A percentile compares a stretch with the other conserved stretches of the same genome.
phyloP scores from a whole-genome alignment of 2,113 vertebrate genomes.

The Channa maculata region DNA sequence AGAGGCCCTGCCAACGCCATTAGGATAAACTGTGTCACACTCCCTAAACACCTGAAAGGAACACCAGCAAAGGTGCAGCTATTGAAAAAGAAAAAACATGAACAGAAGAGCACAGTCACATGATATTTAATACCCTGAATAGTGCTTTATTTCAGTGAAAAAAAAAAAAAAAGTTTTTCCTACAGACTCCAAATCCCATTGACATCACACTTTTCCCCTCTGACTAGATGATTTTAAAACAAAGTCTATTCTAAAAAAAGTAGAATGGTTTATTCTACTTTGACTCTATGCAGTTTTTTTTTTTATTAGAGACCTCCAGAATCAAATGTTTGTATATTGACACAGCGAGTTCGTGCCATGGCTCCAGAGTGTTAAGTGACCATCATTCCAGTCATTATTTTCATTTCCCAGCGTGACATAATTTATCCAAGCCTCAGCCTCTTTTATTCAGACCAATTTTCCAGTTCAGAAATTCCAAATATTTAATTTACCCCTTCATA shows the following conservation, averaged over 20 bases:
- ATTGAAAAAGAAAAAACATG: neutral
- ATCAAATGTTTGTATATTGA: conserved; percentile 34
- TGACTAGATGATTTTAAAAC: neutral
- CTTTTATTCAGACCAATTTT: conserved; percentile 20
- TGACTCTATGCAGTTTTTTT: too few relatives aligned
- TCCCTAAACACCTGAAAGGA: conserved; percentile 29
- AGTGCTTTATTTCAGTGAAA: neutral
- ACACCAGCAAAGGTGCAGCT: conserved; percentile 36
- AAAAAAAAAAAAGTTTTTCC: neutral
- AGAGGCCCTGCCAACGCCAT: conserved; percentile 69
- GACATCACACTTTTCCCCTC: neutral
- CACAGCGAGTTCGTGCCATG: conserved; percentile 3
- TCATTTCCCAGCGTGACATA: neutral
- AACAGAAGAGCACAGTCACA: neutral
- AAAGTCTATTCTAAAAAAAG: too few relatives aligned
- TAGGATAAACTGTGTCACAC: conserved; percentile 63
- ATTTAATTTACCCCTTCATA: neutral
- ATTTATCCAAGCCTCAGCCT: neutral
- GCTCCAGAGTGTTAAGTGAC: conserved; percentile 1
- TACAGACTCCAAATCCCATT: neutral
- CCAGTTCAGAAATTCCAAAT: conserved; percentile 9
- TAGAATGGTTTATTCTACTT: too few relatives aligned
- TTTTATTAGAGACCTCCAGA: too few relatives aligned
- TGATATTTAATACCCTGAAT: neutral
- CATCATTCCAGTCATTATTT: neutral